phyloP scores from a whole-genome alignment of 92 coral and sea anemone genomes.

The Pocillopora grandis region DNA sequence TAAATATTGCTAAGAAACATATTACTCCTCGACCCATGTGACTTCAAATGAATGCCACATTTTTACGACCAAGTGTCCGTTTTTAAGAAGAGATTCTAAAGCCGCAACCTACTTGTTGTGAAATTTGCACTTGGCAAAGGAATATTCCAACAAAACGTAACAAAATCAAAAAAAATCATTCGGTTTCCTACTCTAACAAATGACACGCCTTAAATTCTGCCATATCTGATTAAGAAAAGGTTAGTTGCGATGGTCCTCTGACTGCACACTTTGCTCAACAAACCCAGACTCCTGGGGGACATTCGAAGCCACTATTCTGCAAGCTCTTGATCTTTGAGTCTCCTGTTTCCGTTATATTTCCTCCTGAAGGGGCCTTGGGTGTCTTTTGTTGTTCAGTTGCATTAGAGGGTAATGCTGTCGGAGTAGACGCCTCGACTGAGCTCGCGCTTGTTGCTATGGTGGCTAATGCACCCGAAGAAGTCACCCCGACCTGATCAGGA shows the following conservation, averaged over 20 bases:
- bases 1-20: too few relatives aligned
- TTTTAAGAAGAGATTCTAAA: too few relatives aligned
- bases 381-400: not conserved
- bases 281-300: constrained; percentile 42
- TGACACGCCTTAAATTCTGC: too few relatives aligned
- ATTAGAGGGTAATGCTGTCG: not conserved
- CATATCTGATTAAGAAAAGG: too few relatives aligned
- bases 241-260: not conserved
- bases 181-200: too few relatives aligned
- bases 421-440: not conserved
- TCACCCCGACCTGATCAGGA: constrained; percentile 1
- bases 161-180: too few relatives aligned
- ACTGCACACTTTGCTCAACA: not conserved
- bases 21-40: too few relatives aligned
- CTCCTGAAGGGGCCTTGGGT: not conserved
- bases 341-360: not conserved
- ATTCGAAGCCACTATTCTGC: not conserved
- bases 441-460: not conserved
- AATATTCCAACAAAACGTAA: too few relatives aligned
- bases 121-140: too few relatives aligned
- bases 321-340: not conserved
- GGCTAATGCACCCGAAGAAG: not conserved
- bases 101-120: too few relatives aligned
- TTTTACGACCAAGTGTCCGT: too few relatives aligned
- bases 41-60: too few relatives aligned